Conservation (phyloP, 2,888 invertebrate genomes). For the Stomorhina lunata region DNA sequence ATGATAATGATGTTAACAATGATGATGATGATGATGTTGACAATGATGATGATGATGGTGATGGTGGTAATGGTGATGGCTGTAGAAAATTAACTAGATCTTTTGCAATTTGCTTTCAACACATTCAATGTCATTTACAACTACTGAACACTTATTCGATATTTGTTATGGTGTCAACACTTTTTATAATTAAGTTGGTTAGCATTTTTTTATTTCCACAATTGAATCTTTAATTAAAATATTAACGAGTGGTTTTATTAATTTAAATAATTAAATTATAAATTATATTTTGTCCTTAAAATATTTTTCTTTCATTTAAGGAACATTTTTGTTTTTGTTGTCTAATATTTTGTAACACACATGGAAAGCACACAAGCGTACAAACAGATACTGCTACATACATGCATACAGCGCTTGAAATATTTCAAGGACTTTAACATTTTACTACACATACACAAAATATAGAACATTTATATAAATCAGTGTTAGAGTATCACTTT, state of each 20-base stretch:
- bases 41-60: neutral
- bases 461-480: constrained; percentile 17
- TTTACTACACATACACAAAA: constrained; percentile 59
- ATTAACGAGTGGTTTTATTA: too few relatives aligned
- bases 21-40: neutral
- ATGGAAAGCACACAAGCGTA: neutral
- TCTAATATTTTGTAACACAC: constrained; percentile 30
- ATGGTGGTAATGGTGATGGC: neutral
- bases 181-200: constrained; percentile 13
- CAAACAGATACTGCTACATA: neutral
- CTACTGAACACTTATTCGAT: neutral
- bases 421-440: constrained; percentile 60
- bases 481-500: neutral
- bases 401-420: constrained; percentile 36
- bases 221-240: too few relatives aligned
- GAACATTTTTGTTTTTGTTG: constrained; percentile 7
- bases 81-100: constrained; percentile 23
- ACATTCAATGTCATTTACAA: constrained; percentile 36
- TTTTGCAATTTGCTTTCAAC: constrained; percentile 38
- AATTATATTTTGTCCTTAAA: neutral
- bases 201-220: too few relatives aligned
- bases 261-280: too few relatives aligned
- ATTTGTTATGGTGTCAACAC: constrained; percentile 23
- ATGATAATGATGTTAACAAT: neutral
- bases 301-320: neutral